Evolutionary conservation across 2,797 vertebrate genomes (phyloP), one percentile per base, ranked within the genome.

Genomic region (Triplophysa yarkandensis): DNA sequence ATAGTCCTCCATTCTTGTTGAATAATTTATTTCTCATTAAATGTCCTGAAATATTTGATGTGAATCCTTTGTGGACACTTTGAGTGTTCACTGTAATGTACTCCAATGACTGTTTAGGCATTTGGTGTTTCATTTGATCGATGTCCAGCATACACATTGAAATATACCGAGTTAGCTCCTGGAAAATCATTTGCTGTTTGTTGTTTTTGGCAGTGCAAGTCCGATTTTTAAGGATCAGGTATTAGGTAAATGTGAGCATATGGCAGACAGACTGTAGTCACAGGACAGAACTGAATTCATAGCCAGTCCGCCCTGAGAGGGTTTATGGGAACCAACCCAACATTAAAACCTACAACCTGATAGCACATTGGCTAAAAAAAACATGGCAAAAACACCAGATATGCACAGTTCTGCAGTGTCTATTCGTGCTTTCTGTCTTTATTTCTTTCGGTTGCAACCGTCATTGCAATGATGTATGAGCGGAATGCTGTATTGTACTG

Each of bases 231-330:
- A 54, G 71, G 48, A 55, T 73, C 61, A 32, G 46, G 70, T 73
- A 64, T 64, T 30, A 64, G 60, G 48, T 73, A 34, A 73, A 43
- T 65, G 17, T 65, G 36, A 65, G 32, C 61, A 73, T 73, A 73
- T 54, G 60, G 48, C 50, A 57, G 71, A 73, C 61, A 72, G 60
- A 39, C 36, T 72, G 69, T 72, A 62, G 25, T 71, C 10, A 36
- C 8, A 10, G 36, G 36, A 39, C 10, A 39, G 10, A 39, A 46
- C 58, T 52, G 39, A 64, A 73, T 54, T 43, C 41, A 34, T 73
- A 64, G 25, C 63, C 48, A 0, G 46, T 55, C 46, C 54, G 25
- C 60, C 63, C 23, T 0, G 14, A 64, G 46, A 21, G 36, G 32
- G n/a, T 36, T 72, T 54, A 72, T 54, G 23, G 28, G 46, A 64